A percentile compares a stretch with the other conserved stretches of the same genome.
These are phyloP conservation scores for Orthosia gracilis DNA, from an alignment of 2,888 invertebrate species.

Conservation along the genomic window DNA sequence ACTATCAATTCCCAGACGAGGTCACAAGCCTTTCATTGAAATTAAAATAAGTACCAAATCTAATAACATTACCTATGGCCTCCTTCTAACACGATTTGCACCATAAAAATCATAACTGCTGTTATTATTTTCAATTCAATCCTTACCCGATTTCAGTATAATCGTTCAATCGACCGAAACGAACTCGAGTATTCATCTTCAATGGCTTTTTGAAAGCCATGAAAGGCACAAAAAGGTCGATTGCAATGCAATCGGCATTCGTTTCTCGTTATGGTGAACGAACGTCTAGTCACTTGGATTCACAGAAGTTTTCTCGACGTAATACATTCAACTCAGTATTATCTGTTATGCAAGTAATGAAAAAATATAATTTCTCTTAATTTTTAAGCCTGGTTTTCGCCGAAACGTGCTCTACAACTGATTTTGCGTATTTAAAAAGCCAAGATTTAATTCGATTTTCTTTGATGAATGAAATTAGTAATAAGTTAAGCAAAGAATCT, in stretches of 20 bases:
- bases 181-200: conserved; percentile 20
- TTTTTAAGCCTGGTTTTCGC: conserved; percentile 5
- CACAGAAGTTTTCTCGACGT: conserved; percentile 20
- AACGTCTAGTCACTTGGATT: conserved; percentile 25
- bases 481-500: background rate
- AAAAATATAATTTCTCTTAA: conserved; percentile 30
- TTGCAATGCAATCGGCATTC: conserved; percentile 37
- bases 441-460: background rate
- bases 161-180: conserved; percentile 39
- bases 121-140: conserved; percentile 26
- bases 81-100: conserved; percentile 4
- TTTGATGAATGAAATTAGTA: background rate
- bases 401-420: background rate
- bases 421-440: background rate
- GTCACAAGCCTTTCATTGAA: conserved; percentile 49
- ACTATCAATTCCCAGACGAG: conserved; percentile 42
- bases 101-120: conserved; percentile 18
- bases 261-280: conserved; percentile 19
- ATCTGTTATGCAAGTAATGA: conserved; percentile 37
- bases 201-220: conserved; percentile 52
- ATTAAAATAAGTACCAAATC: conserved; percentile 30
- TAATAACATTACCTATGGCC: conserved; percentile 23
- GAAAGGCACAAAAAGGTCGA: conserved; percentile 43
- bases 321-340: conserved; percentile 14
- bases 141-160: conserved; percentile 34